Conservation (phyloP, 2,113 vertebrate genomes). For the Cichladusa arquata region DNA sequence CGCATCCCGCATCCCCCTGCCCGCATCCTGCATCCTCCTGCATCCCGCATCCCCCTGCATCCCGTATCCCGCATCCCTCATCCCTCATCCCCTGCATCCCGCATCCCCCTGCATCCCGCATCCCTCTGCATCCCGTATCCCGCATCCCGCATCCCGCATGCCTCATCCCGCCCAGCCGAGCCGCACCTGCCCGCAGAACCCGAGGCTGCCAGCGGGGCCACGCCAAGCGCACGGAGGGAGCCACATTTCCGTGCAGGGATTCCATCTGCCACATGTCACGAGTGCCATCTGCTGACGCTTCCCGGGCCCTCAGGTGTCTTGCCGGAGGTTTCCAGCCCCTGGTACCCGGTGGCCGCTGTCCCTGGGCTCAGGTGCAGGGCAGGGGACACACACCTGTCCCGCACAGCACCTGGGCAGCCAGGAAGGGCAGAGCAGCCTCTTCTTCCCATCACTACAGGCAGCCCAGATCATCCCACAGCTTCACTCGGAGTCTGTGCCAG, state of each 20-base stretch:
- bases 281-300: slow-evolving; percentile 17
- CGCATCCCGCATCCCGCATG: neutral
- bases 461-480: neutral
- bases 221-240: neutral
- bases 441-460: accelerated
- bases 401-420: neutral
- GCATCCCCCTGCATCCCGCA: too few relatives aligned
- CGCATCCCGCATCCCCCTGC: neutral
- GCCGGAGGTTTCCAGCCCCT: accelerated
- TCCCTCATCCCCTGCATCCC: neutral
- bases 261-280: neutral
- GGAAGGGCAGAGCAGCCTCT: neutral
- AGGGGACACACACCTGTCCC: neutral
- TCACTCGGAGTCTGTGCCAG: neutral
- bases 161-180: neutral
- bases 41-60: too few relatives aligned
- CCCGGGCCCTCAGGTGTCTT: accelerated
- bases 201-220: neutral
- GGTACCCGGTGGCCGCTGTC: neutral
- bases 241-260: neutral
- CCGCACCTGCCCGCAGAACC: accelerated
- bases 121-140: too few relatives aligned
- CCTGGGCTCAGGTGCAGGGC: accelerated
- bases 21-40: too few relatives aligned
- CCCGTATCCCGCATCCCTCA: neutral